Percentiles rank a stretch among this genome's conserved stretches.
These are phyloP conservation scores for Goniozus legneri DNA, from an alignment of 1,140 invertebrate species.

Conservation along the genomic window DNA sequence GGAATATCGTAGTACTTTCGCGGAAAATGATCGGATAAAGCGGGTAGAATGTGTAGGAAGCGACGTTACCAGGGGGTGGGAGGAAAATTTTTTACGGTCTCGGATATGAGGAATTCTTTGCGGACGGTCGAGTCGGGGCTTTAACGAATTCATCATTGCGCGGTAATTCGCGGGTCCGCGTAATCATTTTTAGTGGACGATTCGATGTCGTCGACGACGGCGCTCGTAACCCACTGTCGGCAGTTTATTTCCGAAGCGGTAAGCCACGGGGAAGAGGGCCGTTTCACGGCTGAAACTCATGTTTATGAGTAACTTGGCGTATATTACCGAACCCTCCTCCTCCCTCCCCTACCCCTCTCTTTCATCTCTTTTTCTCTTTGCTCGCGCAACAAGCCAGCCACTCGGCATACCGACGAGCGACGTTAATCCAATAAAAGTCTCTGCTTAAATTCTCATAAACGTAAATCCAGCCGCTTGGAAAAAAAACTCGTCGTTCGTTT, in stretches of 20 bases:
- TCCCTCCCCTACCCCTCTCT: not conserved
- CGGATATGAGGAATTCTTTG: too few relatives aligned
- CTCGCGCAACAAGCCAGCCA: not conserved
- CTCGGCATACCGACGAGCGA: too few relatives aligned
- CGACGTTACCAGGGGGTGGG: too few relatives aligned
- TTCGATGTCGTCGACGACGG: not conserved
- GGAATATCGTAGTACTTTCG: too few relatives aligned
- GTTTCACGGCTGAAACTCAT: conserved; percentile 5
- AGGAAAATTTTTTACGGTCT: too few relatives aligned
- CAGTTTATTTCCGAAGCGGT: conserved; percentile 15
- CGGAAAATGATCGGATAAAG: too few relatives aligned
- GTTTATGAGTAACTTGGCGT: conserved; percentile 4
- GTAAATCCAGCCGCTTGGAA: conserved; percentile 4
- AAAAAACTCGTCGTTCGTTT: conserved; percentile 2
- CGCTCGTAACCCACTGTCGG: too few relatives aligned
- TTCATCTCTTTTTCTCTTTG: not conserved
- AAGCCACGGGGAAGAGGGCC: conserved; percentile 8
- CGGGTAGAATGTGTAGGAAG: too few relatives aligned
- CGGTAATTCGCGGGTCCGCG: too few relatives aligned
- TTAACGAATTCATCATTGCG: too few relatives aligned
- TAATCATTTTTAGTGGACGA: not conserved
- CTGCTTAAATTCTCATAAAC: conserved; percentile 14
- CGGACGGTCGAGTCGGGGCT: too few relatives aligned
- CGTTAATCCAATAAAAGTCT: conserved; percentile 11
- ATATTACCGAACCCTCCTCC: conserved; percentile 1